phyloP scores from a whole-genome alignment of 2,113 vertebrate species.

The Pogona vitticeps region DNA sequence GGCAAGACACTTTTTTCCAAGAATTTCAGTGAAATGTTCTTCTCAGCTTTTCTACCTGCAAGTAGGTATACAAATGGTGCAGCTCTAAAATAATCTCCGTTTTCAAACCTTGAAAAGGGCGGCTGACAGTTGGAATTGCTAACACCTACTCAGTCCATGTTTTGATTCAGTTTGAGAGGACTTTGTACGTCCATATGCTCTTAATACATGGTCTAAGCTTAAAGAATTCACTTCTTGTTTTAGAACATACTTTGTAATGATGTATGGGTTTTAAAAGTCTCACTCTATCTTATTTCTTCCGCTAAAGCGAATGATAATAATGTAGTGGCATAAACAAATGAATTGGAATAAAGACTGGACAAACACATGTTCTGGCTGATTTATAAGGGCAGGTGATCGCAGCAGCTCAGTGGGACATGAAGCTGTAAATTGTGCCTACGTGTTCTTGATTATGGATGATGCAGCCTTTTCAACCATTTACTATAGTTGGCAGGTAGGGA shows the following conservation, averaged over 20 bases:
- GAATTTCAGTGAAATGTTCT: no score
- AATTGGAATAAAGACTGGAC: neutral
- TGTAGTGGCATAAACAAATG: neutral
- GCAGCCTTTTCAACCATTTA: neutral
- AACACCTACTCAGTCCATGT: no score
- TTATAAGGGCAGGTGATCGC: neutral
- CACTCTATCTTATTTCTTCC: neutral
- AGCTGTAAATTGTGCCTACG: slow-evolving; percentile 14
- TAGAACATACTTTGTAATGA: neutral
- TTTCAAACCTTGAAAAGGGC: no score
- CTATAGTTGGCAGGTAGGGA: neutral
- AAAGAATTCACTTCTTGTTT: neutral
- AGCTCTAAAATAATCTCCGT: no score
- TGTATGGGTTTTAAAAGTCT: neutral
- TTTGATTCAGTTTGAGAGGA: neutral
- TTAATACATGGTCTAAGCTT: neutral
- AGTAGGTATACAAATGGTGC: no score
- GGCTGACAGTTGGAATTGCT: no score
- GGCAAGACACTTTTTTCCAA: no score
- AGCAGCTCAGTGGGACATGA: neutral
- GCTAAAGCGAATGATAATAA: neutral
- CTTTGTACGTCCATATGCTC: neutral
- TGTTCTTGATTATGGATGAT: slow-evolving; percentile 9
- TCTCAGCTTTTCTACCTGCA: no score
- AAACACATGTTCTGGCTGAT: neutral